A percentile compares a stretch with the other conserved stretches of the same genome.
Evolutionary conservation across 2,888 invertebrate genomes (phyloP).

Genomic region (Pimpla rufipes): DNA sequence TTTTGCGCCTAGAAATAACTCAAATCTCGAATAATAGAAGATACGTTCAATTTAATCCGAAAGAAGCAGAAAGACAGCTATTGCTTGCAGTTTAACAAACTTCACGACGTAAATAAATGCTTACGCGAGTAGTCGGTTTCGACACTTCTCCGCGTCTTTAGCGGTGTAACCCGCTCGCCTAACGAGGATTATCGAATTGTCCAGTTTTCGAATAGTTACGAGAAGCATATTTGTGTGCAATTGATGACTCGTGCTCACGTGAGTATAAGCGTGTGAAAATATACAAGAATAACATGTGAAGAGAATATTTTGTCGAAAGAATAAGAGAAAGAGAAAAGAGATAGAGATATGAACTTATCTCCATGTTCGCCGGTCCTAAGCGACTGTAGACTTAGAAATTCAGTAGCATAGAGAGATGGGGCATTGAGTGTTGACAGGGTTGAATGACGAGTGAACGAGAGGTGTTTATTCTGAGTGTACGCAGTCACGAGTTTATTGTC

Average conservation of each 20-base stretch:
- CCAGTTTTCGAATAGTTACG: slow-evolving; percentile 9
- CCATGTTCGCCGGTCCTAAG: slow-evolving; percentile 77
- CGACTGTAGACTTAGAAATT: slow-evolving; percentile 72
- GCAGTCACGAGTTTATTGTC: slow-evolving; percentile 76
- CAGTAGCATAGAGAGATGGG: slow-evolving; percentile 51
- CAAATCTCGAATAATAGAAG: background rate
- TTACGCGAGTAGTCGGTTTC: background rate
- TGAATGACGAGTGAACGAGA: slow-evolving; percentile 62
- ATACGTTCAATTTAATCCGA: background rate
- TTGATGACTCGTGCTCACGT: slow-evolving; percentile 42
- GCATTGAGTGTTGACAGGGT: slow-evolving; percentile 64
- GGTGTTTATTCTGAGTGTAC: slow-evolving; percentile 66
- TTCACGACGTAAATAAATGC: background rate
- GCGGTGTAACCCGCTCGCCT: slow-evolving; percentile 23
- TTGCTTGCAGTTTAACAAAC: background rate
- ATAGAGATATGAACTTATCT: slow-evolving; percentile 78
- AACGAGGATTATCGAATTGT: slow-evolving; percentile 8
- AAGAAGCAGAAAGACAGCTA: background rate
- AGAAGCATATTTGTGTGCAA: slow-evolving; percentile 46
- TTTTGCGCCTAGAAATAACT: background rate
- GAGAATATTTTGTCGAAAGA: slow-evolving; percentile 48
- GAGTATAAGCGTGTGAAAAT: slow-evolving; percentile 35
- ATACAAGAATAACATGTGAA: slow-evolving; percentile 37
- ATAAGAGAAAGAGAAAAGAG: slow-evolving; percentile 56
- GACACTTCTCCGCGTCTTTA: background rate